Conservation (phyloP, 2,888 invertebrate genomes). For the Lochmaea crataegi region DNA sequence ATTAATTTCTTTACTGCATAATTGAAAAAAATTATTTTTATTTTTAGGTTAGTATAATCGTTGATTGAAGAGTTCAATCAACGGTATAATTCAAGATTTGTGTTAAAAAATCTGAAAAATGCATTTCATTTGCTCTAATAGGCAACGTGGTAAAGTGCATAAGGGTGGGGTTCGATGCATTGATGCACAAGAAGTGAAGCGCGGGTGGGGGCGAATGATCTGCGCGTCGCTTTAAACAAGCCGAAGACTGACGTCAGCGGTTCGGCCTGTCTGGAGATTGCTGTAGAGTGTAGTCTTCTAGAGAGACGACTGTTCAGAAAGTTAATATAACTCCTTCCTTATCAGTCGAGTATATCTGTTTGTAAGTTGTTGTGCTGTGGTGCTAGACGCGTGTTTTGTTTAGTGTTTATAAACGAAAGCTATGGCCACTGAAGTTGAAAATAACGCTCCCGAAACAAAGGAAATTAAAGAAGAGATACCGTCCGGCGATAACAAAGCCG, state of each 20-base stretch:
- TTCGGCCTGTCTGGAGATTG: constrained; percentile 38
- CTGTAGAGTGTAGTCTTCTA: constrained; percentile 21
- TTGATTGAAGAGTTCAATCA: no score
- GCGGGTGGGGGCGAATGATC: constrained; percentile 56
- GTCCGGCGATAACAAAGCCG: constrained; percentile 65
- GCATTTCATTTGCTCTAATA: background rate
- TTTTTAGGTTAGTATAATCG: background rate
- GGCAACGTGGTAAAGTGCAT: constrained; percentile 33
- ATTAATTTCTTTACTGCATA: no score
- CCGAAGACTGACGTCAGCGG: constrained; percentile 54
- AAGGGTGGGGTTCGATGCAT: constrained; percentile 58
- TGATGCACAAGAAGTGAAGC: constrained; percentile 59
- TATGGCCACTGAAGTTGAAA: constrained; percentile 84
- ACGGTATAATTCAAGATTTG: no score
- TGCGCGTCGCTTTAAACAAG: constrained; percentile 44
- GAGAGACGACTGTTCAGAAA: constrained; percentile 13
- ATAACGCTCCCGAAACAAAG: constrained; percentile 74
- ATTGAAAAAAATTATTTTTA: background rate
- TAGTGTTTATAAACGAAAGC: constrained; percentile 40
- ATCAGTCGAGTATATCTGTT: constrained; percentile 46
- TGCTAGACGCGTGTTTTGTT: constrained; percentile 44
- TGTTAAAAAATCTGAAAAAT: background rate
- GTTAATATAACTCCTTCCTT: constrained; percentile 36
- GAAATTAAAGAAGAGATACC: constrained; percentile 67
- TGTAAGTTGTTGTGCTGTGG: constrained; percentile 42